Percentiles rank a stretch among this genome's conserved stretches.
Evolutionary conservation across 2,797 vertebrate genomes (phyloP).

Genomic region (Hippoglossus hippoglossus): DNA sequence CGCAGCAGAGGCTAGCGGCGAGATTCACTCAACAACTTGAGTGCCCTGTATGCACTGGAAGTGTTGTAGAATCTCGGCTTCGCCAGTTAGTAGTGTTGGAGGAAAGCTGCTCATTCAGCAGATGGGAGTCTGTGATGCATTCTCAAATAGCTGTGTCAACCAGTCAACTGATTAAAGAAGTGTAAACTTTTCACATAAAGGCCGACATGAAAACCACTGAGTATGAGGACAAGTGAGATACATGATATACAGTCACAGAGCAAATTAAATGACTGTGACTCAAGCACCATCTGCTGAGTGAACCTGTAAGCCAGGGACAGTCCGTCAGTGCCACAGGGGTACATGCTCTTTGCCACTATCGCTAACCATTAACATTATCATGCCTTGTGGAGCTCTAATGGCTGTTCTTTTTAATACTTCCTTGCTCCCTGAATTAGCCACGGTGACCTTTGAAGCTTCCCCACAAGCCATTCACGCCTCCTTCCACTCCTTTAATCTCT

Average conservation of each 20-base stretch:
- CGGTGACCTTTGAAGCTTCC: slow-evolving; percentile 62
- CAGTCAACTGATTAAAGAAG: slow-evolving; percentile 43
- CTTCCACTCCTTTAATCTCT: slow-evolving; percentile 48
- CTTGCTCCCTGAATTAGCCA: slow-evolving; percentile 63
- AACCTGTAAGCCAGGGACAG: slow-evolving; percentile 26
- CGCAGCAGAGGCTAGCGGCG: slow-evolving; percentile 61
- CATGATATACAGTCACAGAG: slow-evolving; percentile 22
- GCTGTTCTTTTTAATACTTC: slow-evolving; percentile 59
- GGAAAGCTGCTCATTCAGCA: slow-evolving; percentile 65
- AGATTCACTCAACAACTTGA: slow-evolving; percentile 61
- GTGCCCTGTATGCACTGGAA: slow-evolving; percentile 39
- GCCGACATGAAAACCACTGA: slow-evolving; percentile 11
- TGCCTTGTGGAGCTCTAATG: slow-evolving; percentile 65
- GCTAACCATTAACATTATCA: slow-evolving; percentile 58
- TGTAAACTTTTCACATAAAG: slow-evolving; percentile 34
- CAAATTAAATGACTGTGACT: slow-evolving; percentile 37
- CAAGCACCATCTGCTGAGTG: slow-evolving; percentile 37
- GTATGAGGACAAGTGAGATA: slow-evolving; percentile 16
- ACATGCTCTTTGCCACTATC: slow-evolving; percentile 41
- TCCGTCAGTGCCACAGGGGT: slow-evolving; percentile 28
- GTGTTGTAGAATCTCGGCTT: slow-evolving; percentile 52
- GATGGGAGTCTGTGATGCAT: slow-evolving; percentile 59
- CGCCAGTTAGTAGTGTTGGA: slow-evolving; percentile 65
- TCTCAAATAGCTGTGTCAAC: slow-evolving; percentile 51
- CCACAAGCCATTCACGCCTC: slow-evolving; percentile 40